Percentiles rank a stretch among this genome's conserved stretches.
phyloP scores from a whole-genome alignment of 2,113 vertebrate species.

The Neodontobutis hainanensis region DNA sequence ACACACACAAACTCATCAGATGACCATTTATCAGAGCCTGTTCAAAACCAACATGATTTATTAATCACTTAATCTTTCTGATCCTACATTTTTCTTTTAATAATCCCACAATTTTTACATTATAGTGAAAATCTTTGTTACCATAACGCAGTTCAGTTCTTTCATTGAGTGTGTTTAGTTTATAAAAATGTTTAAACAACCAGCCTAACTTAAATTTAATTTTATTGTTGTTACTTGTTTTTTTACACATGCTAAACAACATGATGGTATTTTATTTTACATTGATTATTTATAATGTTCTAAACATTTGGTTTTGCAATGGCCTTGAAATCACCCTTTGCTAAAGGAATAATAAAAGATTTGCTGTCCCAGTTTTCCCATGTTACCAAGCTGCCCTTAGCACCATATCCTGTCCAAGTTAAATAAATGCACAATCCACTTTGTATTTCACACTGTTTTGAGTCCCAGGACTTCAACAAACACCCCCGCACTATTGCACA shows the following conservation, averaged over 20 bases:
- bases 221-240: too few species aligned
- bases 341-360: background rate
- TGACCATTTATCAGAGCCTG: slow-evolving; percentile 49
- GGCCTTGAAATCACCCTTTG: background rate
- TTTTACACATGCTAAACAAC: too few species aligned
- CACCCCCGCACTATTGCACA: slow-evolving; percentile 21
- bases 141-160: too few species aligned
- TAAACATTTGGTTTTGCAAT: too few species aligned
- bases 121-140: too few species aligned
- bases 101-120: slow-evolving; percentile 7
- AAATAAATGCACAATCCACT: slow-evolving; percentile 27
- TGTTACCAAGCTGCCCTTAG: background rate
- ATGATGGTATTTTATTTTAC: too few species aligned
- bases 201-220: too few species aligned
- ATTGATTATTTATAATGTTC: too few species aligned
- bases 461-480: slow-evolving; percentile 56
- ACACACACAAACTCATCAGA: slow-evolving; percentile 50
- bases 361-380: background rate
- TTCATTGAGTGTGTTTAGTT: too few species aligned
- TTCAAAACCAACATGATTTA: slow-evolving; percentile 54
- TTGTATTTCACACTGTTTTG: slow-evolving; percentile 23
- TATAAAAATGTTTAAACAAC: too few species aligned
- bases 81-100: slow-evolving; percentile 11
- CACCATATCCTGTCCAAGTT: slow-evolving; percentile 4
- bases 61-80: slow-evolving; percentile 22